A percentile compares a stretch with the other conserved stretches of the same genome.
Evolutionary conservation across 1,140 invertebrate species (phyloP).

Genomic region (Delia radicum): DNA sequence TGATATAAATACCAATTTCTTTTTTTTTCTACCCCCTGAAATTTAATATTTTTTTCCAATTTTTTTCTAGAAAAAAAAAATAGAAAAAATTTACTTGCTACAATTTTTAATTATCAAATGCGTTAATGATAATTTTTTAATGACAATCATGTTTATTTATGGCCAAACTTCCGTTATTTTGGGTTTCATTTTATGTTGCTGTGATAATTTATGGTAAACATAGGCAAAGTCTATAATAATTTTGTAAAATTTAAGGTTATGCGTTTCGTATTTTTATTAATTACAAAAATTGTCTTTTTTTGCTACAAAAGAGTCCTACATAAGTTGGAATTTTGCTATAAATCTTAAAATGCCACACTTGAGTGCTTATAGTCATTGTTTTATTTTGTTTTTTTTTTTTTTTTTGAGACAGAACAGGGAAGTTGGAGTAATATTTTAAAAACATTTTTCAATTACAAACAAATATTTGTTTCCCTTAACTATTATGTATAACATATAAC

Average conservation of each 20-base stretch:
- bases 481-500: background rate
- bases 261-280: background rate
- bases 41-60: background rate
- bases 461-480: conserved; percentile 5
- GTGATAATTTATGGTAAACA: conserved; percentile 9
- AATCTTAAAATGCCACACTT: conserved; percentile 22
- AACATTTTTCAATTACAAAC: conserved; percentile 2
- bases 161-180: background rate
- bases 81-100: background rate
- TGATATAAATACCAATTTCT: background rate
- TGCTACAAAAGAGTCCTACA: background rate
- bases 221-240: background rate
- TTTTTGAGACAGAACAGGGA: background rate
- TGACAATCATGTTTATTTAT: conserved; percentile 4
- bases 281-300: background rate
- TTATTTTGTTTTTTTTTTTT: background rate
- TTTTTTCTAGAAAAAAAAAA: too few species aligned
- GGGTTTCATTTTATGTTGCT: conserved; percentile 1
- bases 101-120: conserved; percentile 54
- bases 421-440: background rate
- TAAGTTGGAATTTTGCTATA: conserved; percentile 2
- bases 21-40: background rate
- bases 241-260: background rate
- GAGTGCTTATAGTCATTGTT: background rate
- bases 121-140: conserved; percentile 51